Percentiles rank a stretch among this genome's conserved stretches.
Evolutionary conservation across 2,113 vertebrate species (phyloP).

Genomic region (Brachyistius frenatus): DNA sequence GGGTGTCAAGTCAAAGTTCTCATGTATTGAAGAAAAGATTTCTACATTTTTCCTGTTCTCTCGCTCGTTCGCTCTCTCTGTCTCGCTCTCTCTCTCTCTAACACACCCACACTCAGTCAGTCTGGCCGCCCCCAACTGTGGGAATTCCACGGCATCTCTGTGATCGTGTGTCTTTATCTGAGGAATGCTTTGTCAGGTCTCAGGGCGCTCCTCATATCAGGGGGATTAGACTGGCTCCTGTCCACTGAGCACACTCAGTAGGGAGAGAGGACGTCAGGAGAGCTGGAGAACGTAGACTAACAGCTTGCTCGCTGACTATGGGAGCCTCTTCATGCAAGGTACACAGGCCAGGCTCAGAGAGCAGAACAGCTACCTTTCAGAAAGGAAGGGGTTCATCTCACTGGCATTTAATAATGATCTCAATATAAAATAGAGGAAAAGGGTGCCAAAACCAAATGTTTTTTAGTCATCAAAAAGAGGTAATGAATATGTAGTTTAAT

Average conservation of each 20-base stretch:
- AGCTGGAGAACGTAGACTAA: slow-evolving; percentile 95
- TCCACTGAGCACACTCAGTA: slow-evolving; percentile 76
- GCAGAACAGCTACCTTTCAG: slow-evolving; percentile 32
- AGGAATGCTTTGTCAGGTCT: slow-evolving; percentile 99
- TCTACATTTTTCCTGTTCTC: slow-evolving; percentile 49
- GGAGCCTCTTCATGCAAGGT: slow-evolving; percentile 80
- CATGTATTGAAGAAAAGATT: slow-evolving; percentile 80
- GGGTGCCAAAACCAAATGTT: neutral
- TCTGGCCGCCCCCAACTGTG: slow-evolving; percentile 78
- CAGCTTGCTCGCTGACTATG: slow-evolving; percentile 87
- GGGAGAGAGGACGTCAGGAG: slow-evolving; percentile 69
- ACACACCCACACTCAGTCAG: slow-evolving; percentile 38
- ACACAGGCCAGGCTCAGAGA: slow-evolving; percentile 84
- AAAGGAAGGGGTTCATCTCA: slow-evolving; percentile 20
- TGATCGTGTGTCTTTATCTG: slow-evolving; percentile 96
- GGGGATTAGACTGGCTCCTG: slow-evolving; percentile 94
- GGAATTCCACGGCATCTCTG: slow-evolving; percentile 93
- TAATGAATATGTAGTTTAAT: neutral
- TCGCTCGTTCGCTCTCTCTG: neutral
- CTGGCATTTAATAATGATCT: neutral
- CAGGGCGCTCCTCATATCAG: slow-evolving; percentile 98
- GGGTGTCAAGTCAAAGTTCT: slow-evolving; percentile 75
- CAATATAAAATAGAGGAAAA: neutral
- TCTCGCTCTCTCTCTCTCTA: slow-evolving; percentile 26
- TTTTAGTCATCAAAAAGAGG: too few species aligned